phyloP scores from a whole-genome alignment of 2,113 vertebrate genomes.

The Corvus hawaiiensis region DNA sequence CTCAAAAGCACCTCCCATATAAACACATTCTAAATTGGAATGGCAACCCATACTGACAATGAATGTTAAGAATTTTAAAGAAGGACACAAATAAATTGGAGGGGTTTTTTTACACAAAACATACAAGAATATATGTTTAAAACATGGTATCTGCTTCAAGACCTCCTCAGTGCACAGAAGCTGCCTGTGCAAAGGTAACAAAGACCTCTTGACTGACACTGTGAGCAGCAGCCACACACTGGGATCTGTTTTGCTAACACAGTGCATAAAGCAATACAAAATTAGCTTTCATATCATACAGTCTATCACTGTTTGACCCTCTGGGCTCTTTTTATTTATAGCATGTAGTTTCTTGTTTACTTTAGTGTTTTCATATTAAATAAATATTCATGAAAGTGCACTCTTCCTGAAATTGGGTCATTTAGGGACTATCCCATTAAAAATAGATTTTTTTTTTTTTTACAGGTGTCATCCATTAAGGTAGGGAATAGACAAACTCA shows the following conservation, averaged over 20 bases:
- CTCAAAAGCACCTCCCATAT: neutral
- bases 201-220: neutral
- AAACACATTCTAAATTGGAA: neutral
- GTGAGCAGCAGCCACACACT: neutral
- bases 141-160: neutral
- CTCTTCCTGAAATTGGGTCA: conserved; percentile 76
- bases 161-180: neutral
- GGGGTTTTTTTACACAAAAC: neutral
- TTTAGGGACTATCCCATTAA: conserved; percentile 76
- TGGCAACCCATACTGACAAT: neutral
- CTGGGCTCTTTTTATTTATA: conserved; percentile 61
- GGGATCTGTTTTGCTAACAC: conserved; percentile 13
- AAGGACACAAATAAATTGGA: neutral
- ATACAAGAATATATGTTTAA: neutral
- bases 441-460: conserved; percentile 73
- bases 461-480: conserved; percentile 63
- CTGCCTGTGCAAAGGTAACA: neutral
- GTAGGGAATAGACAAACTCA: conserved; percentile 30
- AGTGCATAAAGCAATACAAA: conserved; percentile 34
- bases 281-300: conserved; percentile 61
- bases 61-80: neutral
- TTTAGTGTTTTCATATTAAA: conserved; percentile 66
- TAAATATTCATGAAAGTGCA: conserved; percentile 80
- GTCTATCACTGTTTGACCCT: conserved; percentile 61
- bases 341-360: conserved; percentile 55